Evolutionary conservation across 2,113 vertebrate species (phyloP).

Genomic region (Phasianus colchicus): DNA sequence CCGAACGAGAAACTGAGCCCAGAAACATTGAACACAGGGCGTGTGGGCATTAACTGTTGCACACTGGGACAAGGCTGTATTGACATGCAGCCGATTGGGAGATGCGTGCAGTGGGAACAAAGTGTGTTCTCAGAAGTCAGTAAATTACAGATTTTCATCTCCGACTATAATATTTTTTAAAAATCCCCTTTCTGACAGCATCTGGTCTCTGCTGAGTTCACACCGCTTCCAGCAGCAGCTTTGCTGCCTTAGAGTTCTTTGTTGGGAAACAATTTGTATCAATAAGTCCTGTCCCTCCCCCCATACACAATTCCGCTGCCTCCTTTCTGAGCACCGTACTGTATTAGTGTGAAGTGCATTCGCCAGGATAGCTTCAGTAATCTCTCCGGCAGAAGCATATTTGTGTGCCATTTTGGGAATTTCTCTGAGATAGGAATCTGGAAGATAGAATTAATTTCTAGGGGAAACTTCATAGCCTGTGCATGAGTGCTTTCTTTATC

Average conservation of each 20-base stretch:
- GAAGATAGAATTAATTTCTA: conserved; percentile 98
- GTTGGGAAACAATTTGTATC: conserved; percentile 55
- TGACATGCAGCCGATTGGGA: conserved; percentile 16
- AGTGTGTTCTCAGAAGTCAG: conserved; percentile 1
- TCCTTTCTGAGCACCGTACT: conserved; percentile 58
- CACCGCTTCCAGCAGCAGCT: conserved; percentile 28
- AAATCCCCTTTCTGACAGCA: neutral
- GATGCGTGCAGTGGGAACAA: neutral
- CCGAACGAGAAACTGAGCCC: neutral
- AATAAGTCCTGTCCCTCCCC: neutral
- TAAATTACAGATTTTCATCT: conserved; percentile 37
- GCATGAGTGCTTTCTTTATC: conserved; percentile 92
- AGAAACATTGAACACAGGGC: neutral
- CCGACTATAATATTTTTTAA: neutral
- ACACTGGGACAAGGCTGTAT: neutral
- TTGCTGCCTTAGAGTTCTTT: conserved; percentile 52
- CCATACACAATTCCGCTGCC: conserved; percentile 16
- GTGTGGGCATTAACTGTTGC: conserved; percentile 60
- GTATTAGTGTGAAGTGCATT: conserved; percentile 79
- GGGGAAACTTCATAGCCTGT: conserved; percentile 91
- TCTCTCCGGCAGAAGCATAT: conserved; percentile 88
- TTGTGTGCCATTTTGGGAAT: conserved; percentile 93
- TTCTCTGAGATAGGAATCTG: conserved; percentile 94
- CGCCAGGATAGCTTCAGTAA: conserved; percentile 87
- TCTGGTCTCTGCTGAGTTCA: conserved; percentile 32